Conservation (phyloP, 2,113 vertebrate genomes). For the Dromiciops gliroides region DNA sequence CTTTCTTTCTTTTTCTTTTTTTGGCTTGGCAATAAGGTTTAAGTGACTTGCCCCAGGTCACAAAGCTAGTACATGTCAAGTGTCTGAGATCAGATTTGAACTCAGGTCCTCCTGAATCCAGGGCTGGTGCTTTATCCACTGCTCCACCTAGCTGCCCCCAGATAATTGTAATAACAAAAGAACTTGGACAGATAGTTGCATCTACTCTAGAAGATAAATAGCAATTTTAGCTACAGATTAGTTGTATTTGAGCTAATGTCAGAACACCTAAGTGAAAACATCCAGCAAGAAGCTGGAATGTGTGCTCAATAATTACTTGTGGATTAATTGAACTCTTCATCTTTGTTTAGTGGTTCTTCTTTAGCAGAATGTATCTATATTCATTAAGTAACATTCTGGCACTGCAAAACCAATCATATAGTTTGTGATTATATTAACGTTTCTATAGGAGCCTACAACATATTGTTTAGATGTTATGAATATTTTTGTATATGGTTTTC, state of each 20-base stretch:
- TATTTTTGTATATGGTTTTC: slow-evolving; percentile 4
- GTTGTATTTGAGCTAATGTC: neutral
- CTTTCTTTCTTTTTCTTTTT: too few species aligned
- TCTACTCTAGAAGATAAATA: neutral
- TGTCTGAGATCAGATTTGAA: too few species aligned
- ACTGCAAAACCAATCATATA: slow-evolving; percentile 3
- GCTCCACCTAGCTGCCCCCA: too few species aligned
- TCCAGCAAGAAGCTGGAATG: neutral
- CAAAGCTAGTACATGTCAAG: too few species aligned
- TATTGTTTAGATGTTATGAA: neutral
- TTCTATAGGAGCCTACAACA: neutral
- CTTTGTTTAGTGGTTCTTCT: neutral
- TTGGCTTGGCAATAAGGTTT: too few species aligned
- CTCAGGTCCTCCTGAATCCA: too few species aligned
- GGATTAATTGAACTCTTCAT: neutral
- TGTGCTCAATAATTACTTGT: neutral
- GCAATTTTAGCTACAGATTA: neutral
- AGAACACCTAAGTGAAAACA: neutral
- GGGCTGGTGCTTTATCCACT: too few species aligned
- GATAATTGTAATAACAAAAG: neutral
- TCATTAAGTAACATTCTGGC: neutral
- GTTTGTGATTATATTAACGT: slow-evolving; percentile 9
- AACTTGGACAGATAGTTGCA: neutral
- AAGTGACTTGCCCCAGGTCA: too few species aligned
- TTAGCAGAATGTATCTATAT: neutral